Base-by-base conservation (phyloP, 2,797 vertebrate species). In the Typhlichthys subterraneus region DNA sequence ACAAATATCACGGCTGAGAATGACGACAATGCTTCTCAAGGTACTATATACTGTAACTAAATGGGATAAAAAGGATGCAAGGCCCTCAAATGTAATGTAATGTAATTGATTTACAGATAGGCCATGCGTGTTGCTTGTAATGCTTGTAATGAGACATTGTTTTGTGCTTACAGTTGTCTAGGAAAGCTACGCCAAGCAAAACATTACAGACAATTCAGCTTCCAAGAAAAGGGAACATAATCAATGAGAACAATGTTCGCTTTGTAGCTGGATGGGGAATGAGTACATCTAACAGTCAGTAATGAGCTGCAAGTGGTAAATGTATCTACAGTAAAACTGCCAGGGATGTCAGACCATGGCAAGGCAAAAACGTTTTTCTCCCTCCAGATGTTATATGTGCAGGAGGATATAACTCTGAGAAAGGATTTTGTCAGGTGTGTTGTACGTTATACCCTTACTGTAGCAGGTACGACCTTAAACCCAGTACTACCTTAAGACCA, bases 21-120 rank as follows among this genome's bases (percentile, higher is more conserved):
- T 6, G 88, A 90, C 76, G 23, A 88, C 90, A 61, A 84, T 89
- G 87, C 80, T 90, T 53, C 79, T 91, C 23, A 29, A 29, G 23
- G 23, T 29, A 29, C 23, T 29, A 29, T 29, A 29, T 29, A 29
- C 23, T 29, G 23, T 29, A 4, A 29, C 23, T 29, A 29, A 29
- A 29, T 29, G 23, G 23, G 23, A 29, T 29, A 29, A 29, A 29
- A 29, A 29, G 4, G 4, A 29, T 29, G 23, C 23, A 29, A 29
- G 4, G 23, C 23, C 23, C 23, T 29, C 23, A 29, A 29, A 29
- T 29, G 23, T 29, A 29, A 29, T 29, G 23, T 29, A 29, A 29
- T 29, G 23, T 29, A 29, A 29, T 29, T 29, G 23, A 29, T 29
- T 29, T 29, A 29, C 23, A 29, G 23, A 29, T 29, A 29, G 23